phyloP scores from a whole-genome alignment of 1,140 invertebrate genomes.

The Cotesia glomerata region DNA sequence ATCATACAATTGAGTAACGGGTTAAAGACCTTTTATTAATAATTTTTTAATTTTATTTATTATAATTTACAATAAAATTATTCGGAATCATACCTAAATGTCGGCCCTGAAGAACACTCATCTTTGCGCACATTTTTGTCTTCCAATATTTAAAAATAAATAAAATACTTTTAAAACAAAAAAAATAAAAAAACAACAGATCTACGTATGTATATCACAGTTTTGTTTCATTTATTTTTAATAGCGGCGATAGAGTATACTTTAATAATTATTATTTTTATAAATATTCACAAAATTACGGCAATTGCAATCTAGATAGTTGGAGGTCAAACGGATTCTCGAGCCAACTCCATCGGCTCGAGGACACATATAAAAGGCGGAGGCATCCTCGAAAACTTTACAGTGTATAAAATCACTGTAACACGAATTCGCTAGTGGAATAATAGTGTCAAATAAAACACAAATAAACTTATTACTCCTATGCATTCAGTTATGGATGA shows the following conservation, averaged over 20 bases:
- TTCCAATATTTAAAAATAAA: background rate
- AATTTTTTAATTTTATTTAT: background rate
- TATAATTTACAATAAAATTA: background rate
- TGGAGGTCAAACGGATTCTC: constrained; percentile 24
- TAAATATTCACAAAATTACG: background rate
- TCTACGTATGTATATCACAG: background rate
- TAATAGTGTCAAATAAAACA: background rate
- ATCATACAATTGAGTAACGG: constrained; percentile 1
- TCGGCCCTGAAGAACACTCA: constrained; percentile 62
- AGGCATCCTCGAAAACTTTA: constrained; percentile 13
- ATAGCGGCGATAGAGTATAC: background rate
- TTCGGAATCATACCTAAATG: constrained; percentile 55
- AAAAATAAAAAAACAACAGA: background rate
- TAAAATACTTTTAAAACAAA: background rate
- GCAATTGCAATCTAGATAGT: constrained; percentile 28
- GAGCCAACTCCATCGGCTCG: constrained; percentile 31
- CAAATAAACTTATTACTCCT: background rate
- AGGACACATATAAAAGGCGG: constrained; percentile 20
- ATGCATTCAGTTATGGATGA: background rate
- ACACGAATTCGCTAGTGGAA: constrained; percentile 6
- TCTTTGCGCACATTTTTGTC: constrained; percentile 58
- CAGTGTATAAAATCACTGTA: background rate
- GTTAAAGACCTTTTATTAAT: background rate
- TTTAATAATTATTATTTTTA: background rate
- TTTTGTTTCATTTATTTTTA: background rate